Evolutionary conservation across 2,113 vertebrate genomes (phyloP).

Genomic region (Colistium nudipinnis): DNA sequence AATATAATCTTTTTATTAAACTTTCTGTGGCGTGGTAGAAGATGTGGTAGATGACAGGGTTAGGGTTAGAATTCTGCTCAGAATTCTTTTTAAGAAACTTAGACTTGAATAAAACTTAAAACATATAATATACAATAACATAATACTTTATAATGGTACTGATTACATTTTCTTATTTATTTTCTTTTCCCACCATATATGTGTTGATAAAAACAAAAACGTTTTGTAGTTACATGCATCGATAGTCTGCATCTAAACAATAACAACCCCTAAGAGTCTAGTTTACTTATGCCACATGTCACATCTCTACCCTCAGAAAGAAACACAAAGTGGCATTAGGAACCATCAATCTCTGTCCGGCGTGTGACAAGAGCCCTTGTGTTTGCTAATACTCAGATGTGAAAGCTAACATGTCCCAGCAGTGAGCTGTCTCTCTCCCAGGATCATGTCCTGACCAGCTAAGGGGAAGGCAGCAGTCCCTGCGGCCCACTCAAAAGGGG

Average conservation of each 20-base stretch:
- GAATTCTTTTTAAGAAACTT: constrained; percentile 2
- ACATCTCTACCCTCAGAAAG: constrained; percentile 19
- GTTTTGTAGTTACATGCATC: neutral
- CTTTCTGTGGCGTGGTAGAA: too few species aligned
- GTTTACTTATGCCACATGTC: constrained; percentile 12
- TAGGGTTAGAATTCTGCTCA: constrained; percentile 10
- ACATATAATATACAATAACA: too few species aligned
- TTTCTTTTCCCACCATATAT: neutral
- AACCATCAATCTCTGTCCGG: constrained; percentile 44
- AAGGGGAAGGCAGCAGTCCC: too few species aligned
- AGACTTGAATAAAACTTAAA: neutral
- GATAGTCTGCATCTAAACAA: neutral
- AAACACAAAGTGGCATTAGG: constrained; percentile 48
- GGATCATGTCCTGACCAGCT: constrained; percentile 25
- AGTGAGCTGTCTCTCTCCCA: neutral
- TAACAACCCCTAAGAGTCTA: neutral
- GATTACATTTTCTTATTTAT: too few species aligned
- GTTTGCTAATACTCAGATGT: constrained; percentile 29
- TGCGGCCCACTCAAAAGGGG: too few species aligned
- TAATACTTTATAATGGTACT: too few species aligned
- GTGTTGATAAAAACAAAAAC: neutral
- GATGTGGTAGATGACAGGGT: too few species aligned
- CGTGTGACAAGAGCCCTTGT: constrained; percentile 32
- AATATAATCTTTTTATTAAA: constrained; percentile 14
- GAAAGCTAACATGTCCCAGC: neutral